These are phyloP conservation scores for Actinostola sp. DNA, from an alignment of 92 coral and sea anemone genomes.

Conservation along the genomic window DNA sequence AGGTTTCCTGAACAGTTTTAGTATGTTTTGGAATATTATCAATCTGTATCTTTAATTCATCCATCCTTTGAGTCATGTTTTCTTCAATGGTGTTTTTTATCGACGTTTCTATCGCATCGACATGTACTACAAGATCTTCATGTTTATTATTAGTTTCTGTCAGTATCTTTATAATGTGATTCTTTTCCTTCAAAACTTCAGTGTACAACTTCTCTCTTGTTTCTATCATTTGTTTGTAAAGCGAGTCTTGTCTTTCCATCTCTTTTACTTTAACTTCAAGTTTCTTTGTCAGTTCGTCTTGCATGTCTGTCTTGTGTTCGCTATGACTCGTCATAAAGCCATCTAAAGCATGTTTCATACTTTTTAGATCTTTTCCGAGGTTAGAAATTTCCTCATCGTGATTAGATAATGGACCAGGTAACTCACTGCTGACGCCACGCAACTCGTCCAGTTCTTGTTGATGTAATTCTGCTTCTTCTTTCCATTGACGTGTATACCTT, in stretches of 20 bases:
- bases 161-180: slow-evolving; percentile 14
- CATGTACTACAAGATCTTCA: neutral
- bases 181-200: slow-evolving; percentile 32
- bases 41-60: slow-evolving; percentile 19
- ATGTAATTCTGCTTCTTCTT: slow-evolving; percentile 23
- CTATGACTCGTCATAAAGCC: neutral
- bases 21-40: neutral
- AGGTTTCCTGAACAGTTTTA: neutral
- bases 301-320: neutral
- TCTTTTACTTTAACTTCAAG: slow-evolving; percentile 25
- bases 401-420: neutral
- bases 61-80: neutral
- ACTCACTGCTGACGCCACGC: neutral
- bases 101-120: slow-evolving; percentile 1
- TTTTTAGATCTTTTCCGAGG: slow-evolving; percentile 16
- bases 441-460: slow-evolving; percentile 34
- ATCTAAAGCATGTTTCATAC: neutral
- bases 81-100: slow-evolving; percentile 11
- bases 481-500: slow-evolving; percentile 20
- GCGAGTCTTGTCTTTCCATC: slow-evolving; percentile 19
- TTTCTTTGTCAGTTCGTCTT: slow-evolving; percentile 1
- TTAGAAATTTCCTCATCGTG: neutral
- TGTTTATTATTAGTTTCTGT: neutral
- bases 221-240: slow-evolving; percentile 28
- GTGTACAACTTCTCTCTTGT: slow-evolving; percentile 27